A percentile compares a stretch with the other conserved stretches of the same genome.
Conservation (phyloP, 1,140 invertebrate genomes). For the Drosophila nikananu region DNA sequence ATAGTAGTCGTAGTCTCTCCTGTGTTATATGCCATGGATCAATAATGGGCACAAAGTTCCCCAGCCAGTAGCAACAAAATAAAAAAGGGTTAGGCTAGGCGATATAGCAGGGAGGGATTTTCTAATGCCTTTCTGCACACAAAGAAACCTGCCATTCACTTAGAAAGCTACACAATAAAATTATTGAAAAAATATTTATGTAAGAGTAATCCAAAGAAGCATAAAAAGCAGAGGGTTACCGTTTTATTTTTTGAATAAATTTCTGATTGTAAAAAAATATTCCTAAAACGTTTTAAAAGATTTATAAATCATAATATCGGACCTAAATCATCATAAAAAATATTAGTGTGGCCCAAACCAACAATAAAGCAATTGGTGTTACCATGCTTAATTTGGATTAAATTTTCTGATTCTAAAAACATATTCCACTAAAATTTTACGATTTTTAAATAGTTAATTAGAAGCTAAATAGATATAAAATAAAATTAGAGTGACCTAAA, state of each 20-base stretch:
- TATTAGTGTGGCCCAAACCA: not conserved
- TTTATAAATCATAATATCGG: not conserved
- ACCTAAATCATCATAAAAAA: not conserved
- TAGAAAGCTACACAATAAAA: not conserved
- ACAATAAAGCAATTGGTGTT: not conserved
- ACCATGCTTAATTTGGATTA: not conserved
- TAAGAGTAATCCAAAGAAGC: not conserved
- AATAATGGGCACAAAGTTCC: conserved; percentile 80
- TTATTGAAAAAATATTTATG: not conserved
- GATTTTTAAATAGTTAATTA: not conserved
- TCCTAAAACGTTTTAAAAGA: not conserved
- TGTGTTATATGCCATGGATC: conserved; percentile 56
- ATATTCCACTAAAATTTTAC: not conserved
- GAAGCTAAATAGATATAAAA: not conserved
- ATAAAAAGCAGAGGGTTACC: not conserved
- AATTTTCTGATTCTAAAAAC: not conserved
- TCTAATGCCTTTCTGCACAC: conserved; percentile 43
- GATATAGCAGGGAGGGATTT: conserved; percentile 32
- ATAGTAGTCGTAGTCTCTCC: conserved; percentile 28
- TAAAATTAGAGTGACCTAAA: not conserved
- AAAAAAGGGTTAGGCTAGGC: conserved; percentile 63
- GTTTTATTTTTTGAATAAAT: no score
- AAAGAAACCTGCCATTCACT: not conserved
- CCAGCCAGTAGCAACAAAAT: conserved; percentile 46
- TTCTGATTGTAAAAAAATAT: not conserved